Evolutionary conservation across 1,140 invertebrate species (phyloP).

Genomic region (Plectrocnemia conspersa): DNA sequence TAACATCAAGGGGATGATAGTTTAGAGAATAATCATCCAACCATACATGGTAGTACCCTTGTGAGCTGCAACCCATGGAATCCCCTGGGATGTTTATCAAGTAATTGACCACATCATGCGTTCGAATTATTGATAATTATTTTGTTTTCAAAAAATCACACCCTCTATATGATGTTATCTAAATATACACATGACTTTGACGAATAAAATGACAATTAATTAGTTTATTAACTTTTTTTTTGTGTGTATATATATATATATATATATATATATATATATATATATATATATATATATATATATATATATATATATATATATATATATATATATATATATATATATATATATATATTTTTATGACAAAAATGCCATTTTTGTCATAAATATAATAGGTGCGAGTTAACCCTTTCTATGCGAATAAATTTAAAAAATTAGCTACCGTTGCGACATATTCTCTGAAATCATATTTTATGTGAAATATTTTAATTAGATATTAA

Average conservation of each 20-base stretch:
- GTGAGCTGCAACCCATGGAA: neutral
- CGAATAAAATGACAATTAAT: neutral
- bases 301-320: neutral
- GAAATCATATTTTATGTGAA: too few species aligned
- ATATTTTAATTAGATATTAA: too few species aligned
- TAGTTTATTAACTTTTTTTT: neutral
- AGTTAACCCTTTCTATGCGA: too few species aligned
- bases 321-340: too few species aligned
- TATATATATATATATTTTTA: too few species aligned
- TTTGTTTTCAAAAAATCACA: neutral
- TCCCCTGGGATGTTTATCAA: slow-evolving; percentile 5
- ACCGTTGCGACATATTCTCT: too few species aligned
- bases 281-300: neutral
- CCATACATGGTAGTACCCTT: slow-evolving; percentile 16
- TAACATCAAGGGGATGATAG: neutral
- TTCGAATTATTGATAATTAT: slow-evolving; percentile 2
- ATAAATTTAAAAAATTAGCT: too few species aligned
- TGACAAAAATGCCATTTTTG: too few species aligned
- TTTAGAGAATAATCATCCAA: slow-evolving; percentile 22
- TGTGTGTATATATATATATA: neutral
- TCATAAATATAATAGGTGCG: too few species aligned
- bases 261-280: neutral
- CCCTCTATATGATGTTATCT: neutral
- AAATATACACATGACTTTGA: neutral
- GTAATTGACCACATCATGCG: slow-evolving; percentile 12